Evolutionary conservation across 2,888 invertebrate species (phyloP).

Genomic region (Tethea ocularis): DNA sequence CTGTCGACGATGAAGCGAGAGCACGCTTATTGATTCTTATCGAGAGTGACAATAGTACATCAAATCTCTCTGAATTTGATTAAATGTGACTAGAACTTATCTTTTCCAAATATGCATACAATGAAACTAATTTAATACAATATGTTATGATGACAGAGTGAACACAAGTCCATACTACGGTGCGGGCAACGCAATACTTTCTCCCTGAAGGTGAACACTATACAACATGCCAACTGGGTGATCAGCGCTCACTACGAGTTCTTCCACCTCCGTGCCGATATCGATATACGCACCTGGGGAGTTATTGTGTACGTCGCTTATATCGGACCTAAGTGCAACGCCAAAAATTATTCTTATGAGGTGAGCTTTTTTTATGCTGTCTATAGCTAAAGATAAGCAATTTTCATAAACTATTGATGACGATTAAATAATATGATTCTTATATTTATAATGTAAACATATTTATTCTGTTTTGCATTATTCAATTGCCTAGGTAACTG

Average conservation of each 20-base stretch:
- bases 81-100: no score
- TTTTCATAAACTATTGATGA: no score
- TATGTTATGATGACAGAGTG: conserved; percentile 41
- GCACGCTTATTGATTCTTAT: no score
- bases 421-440: neutral
- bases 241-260: conserved; percentile 59
- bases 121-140: no score
- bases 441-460: neutral
- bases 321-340: conserved; percentile 71
- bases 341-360: conserved; percentile 63
- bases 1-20: no score
- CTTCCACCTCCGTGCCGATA: conserved; percentile 68
- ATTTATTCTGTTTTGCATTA: neutral
- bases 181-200: conserved; percentile 59
- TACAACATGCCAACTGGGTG: conserved; percentile 67
- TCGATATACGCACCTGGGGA: conserved; percentile 66
- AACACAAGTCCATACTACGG: conserved; percentile 61
- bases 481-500: conserved; percentile 49
- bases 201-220: conserved; percentile 61
- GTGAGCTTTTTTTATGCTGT: conserved; percentile 28
- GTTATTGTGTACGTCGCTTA: conserved; percentile 66
- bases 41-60: no score
- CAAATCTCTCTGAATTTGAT: no score
- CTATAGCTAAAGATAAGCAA: no score
- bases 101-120: no score